Evolutionary conservation across 2,797 vertebrate species (phyloP).

Genomic region (Notolepis coatsorum): DNA sequence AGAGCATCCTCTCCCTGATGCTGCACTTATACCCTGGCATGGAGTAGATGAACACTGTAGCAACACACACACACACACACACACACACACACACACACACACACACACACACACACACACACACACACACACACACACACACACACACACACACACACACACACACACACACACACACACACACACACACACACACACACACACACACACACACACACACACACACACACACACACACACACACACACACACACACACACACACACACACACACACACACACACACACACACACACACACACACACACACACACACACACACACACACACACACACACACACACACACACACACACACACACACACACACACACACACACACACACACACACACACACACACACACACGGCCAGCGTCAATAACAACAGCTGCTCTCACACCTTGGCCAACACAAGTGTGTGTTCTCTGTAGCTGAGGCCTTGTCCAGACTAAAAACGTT

Average conservation of each 20-base stretch:
- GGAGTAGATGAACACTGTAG: slow-evolving; percentile 92
- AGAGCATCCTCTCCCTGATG: slow-evolving; percentile 91
- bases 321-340: too few species aligned
- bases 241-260: background rate
- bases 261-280: background rate
- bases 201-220: slow-evolving; percentile 1
- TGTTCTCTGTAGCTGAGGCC: too few species aligned
- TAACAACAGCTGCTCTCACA: background rate
- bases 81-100: background rate
- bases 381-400: too few species aligned
- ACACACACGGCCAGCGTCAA: background rate
- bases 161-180: background rate
- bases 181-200: background rate
- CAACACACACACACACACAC: slow-evolving; percentile 30
- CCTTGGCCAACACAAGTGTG: too few species aligned
- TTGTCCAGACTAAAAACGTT: too few species aligned
- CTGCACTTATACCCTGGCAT: slow-evolving; percentile 91
- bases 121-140: background rate
- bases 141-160: background rate
- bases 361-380: too few species aligned
- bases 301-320: too few species aligned
- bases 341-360: too few species aligned
- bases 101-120: background rate
- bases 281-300: too few species aligned
- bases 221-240: background rate